Evolutionary conservation across 2,888 invertebrate species (phyloP), one percentile per base, ranked within the genome.

Genomic region (Nemoura dubitans): DNA sequence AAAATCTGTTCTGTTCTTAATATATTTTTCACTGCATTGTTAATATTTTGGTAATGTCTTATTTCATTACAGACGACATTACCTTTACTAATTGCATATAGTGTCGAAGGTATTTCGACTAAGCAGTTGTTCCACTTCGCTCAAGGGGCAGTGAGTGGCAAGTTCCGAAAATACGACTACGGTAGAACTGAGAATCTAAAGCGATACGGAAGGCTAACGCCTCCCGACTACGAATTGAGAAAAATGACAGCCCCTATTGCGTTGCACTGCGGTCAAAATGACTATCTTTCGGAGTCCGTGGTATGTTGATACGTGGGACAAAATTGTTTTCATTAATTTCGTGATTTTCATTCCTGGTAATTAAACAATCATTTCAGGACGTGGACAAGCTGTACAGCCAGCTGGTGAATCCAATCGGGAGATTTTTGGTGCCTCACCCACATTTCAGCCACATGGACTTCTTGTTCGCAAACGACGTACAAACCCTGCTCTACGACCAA

Each of bases 101-200:
- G 93, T 0, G 96, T 96, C 0, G 95, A 96, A 0, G 96, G 96
- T 2, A 92, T 94, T 0, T 93, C 96, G 0, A 93, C 94, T 0
- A 93, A 94, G 89, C 96, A 96, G 90, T 90, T 96, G 7, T 92
- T 94, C 5, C 97, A 97, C 91, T 97, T 94, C 90, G 94, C 92
- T 0, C 97, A 97, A 91, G 92, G n/a, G 3, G 2, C 10, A 2
- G 16, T 5, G 10, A 78, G 78, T n/a, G 85, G 76, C 21, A 30
- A 76, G 5, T 94, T 94, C 89, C 87, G 89, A 83, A 3, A 59
- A 59, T 59, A 59, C 59, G 59, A 59, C 14, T 59, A 59, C 59
- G 59, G 59, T 2, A 3, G 59, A 7, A 59, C 1, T 1, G 59
- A 14, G 2, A 59, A 59, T 21, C 21, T 59, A 21, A 14, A 2